These are phyloP conservation scores for Coptodon bakossiorum DNA, from an alignment of 2,113 vertebrate genomes.

Conservation along the genomic window DNA sequence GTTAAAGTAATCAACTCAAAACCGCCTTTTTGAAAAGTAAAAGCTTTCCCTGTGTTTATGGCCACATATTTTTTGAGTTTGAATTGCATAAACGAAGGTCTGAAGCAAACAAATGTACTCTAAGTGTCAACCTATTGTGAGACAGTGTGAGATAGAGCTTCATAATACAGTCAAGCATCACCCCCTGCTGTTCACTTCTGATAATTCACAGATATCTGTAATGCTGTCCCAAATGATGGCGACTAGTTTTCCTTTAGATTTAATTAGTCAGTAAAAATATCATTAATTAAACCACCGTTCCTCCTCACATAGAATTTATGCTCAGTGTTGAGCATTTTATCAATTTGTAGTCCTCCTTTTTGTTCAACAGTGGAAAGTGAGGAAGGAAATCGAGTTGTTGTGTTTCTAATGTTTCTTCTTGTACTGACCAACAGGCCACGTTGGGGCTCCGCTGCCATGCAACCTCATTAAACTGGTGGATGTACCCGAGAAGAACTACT, in stretches of 20 bases:
- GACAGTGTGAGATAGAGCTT: background rate
- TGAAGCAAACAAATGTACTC: background rate
- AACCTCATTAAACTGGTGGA: conserved; percentile 93
- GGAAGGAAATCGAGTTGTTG: background rate
- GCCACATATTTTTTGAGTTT: background rate
- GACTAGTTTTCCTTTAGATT: background rate
- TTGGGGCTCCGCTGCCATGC: conserved; percentile 93
- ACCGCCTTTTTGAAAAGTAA: background rate
- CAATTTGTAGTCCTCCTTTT: background rate
- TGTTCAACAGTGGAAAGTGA: background rate
- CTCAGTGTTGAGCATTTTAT: background rate
- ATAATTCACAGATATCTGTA: background rate
- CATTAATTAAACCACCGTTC: background rate
- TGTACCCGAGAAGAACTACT: conserved; percentile 95
- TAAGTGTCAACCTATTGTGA: background rate
- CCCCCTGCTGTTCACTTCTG: conserved; percentile 29
- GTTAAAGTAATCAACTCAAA: background rate
- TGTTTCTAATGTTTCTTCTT: background rate
- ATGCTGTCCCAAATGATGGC: background rate
- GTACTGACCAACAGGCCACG: conserved; percentile 78
- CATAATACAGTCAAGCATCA: background rate
- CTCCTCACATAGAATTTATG: background rate
- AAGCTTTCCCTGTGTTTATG: background rate
- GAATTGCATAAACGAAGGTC: background rate
- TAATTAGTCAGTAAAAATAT: background rate